Conservation (phyloP, 2,888 invertebrate genomes). For the Tinea pellionella region DNA sequence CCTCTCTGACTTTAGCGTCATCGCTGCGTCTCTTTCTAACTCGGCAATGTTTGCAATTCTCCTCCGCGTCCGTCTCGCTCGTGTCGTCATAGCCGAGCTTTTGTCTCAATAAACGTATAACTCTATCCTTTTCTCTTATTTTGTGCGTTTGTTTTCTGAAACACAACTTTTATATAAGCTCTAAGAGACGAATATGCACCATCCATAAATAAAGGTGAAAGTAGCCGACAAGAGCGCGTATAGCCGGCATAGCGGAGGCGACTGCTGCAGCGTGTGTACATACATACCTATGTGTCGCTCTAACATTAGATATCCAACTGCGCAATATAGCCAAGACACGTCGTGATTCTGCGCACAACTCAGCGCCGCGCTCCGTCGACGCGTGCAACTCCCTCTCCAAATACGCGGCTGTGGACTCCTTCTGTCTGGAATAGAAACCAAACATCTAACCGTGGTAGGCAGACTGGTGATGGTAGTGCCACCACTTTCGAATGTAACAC, state of each 20-base stretch:
- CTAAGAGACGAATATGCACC: too few species aligned
- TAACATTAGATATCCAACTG: conserved; percentile 26
- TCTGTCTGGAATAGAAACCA: conserved; percentile 24
- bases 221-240: too few species aligned
- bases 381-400: conserved; percentile 32
- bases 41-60: background rate
- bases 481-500: too few species aligned
- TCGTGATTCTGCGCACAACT: conserved; percentile 39
- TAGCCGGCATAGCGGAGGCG: too few species aligned
- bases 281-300: conserved; percentile 19
- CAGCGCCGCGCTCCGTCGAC: conserved; percentile 40
- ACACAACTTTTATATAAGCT: background rate
- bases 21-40: background rate
- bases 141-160: background rate
- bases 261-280: background rate
- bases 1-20: background rate
- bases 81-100: background rate
- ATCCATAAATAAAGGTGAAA: too few species aligned
- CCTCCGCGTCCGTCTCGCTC: background rate
- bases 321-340: conserved; percentile 32
- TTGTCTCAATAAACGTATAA: background rate
- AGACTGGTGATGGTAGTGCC: too few species aligned
- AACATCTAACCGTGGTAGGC: too few species aligned
- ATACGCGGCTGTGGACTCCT: conserved; percentile 21
- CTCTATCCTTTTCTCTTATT: background rate